Evolutionary conservation across 2,113 vertebrate genomes (phyloP).

Genomic region (Catagonus wagneri): DNA sequence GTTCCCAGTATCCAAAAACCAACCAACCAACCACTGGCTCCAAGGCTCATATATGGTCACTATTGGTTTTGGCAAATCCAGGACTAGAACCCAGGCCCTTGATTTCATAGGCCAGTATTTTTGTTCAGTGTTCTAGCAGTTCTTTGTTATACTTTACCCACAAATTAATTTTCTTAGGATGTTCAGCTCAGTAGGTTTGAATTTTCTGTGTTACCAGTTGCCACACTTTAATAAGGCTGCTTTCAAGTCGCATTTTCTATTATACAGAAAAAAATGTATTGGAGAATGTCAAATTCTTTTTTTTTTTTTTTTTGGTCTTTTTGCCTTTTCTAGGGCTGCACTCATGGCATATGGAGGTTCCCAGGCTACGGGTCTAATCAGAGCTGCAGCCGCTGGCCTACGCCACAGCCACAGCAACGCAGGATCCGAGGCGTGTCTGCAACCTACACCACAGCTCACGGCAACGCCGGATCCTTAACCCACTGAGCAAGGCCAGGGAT

Average conservation of each 20-base stretch:
- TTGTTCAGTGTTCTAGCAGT: not conserved
- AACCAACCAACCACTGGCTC: not conserved
- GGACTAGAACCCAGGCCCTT: not conserved
- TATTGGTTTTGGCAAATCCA: not conserved
- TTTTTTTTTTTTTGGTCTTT: no score
- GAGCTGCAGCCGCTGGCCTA: no score
- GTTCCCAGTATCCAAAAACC: not conserved
- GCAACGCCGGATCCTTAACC: no score
- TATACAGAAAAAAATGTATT: not conserved
- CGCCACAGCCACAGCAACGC: no score
- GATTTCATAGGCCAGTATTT: not conserved
- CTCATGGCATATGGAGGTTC: no score
- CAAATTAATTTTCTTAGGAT: conserved; percentile 28
- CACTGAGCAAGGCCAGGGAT: no score
- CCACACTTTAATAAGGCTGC: not conserved
- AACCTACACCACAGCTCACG: no score
- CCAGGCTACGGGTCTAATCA: no score
- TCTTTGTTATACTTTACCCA: conserved; percentile 24
- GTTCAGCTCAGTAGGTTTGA: not conserved
- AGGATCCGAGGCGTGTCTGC: no score
- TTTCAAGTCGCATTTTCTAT: conserved; percentile 12
- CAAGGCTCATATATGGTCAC: not conserved
- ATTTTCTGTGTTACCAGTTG: conserved; percentile 24
- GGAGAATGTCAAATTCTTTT: not conserved
- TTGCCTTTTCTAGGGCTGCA: no score